Evolutionary conservation across 2,888 invertebrate genomes (phyloP).

Genomic region (Xanthorhoe spadicearia): DNA sequence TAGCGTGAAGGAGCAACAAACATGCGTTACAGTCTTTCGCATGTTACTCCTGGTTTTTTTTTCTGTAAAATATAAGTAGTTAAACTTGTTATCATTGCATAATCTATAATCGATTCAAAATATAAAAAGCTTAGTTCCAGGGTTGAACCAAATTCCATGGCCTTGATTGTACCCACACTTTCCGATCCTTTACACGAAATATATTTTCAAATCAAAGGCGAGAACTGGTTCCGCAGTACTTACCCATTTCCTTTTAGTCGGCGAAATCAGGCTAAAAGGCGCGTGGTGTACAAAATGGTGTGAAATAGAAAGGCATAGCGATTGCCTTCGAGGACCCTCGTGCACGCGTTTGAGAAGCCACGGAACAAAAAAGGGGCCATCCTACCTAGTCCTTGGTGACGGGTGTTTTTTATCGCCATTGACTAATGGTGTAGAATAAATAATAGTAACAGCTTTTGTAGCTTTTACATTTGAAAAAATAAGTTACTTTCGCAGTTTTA

Average conservation of each 20-base stretch:
- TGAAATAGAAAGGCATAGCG: conserved; percentile 48
- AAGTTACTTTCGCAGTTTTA: not conserved
- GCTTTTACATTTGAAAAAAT: not conserved
- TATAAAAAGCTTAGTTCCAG: not conserved
- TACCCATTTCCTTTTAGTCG: conserved; percentile 45
- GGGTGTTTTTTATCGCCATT: conserved; percentile 40
- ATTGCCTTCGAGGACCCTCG: conserved; percentile 54
- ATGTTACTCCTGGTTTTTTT: no score
- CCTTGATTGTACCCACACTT: conserved; percentile 7
- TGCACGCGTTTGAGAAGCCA: conserved; percentile 49
- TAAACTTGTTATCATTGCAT: no score
- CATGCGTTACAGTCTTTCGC: no score
- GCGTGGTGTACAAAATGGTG: conserved; percentile 45
- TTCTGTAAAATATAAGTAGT: no score
- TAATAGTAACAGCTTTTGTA: conserved; percentile 4
- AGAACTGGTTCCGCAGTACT: conserved; percentile 39
- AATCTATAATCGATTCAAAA: no score
- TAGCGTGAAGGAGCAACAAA: no score
- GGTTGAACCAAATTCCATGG: not conserved
- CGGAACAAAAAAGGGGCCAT: conserved; percentile 50
- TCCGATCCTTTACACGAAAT: conserved; percentile 33
- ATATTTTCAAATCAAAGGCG: conserved; percentile 45
- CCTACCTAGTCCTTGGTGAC: conserved; percentile 44
- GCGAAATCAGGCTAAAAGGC: conserved; percentile 53
- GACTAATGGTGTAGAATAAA: conserved; percentile 26